phyloP scores from a whole-genome alignment of 2,888 invertebrate species.

The Cantharis lateralis region DNA sequence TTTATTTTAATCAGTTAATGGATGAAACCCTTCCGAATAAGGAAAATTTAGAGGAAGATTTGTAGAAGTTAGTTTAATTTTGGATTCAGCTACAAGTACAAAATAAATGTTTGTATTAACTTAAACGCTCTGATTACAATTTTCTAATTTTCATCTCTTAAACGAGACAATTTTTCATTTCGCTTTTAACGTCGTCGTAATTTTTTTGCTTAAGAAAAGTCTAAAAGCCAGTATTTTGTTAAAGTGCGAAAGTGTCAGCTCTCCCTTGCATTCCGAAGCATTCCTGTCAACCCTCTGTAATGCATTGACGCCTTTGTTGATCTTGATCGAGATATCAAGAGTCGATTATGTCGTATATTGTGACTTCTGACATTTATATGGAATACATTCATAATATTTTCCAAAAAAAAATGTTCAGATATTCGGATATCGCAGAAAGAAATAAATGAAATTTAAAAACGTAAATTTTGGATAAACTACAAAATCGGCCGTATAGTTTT shows the following conservation, averaged over 20 bases:
- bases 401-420: background rate
- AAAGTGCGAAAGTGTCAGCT: conserved; percentile 17
- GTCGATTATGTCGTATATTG: conserved; percentile 33
- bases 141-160: background rate
- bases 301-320: conserved; percentile 29
- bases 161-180: background rate
- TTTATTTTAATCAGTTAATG: conserved; percentile 50
- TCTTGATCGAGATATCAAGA: conserved; percentile 32
- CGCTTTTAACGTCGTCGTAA: background rate
- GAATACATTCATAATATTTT: background rate
- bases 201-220: background rate
- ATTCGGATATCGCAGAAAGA: background rate
- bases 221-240: conserved; percentile 2
- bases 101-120: conserved; percentile 9
- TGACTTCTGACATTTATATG: conserved; percentile 16
- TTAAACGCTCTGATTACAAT: conserved; percentile 9
- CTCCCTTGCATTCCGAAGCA: conserved; percentile 27
- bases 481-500: too few relatives aligned
- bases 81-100: conserved; percentile 12
- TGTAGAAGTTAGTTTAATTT: conserved; percentile 7
- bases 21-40: conserved; percentile 29
- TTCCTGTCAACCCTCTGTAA: conserved; percentile 25
- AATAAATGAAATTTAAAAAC: background rate
- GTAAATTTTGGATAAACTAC: background rate
- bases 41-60: conserved; percentile 17